Evolutionary conservation across 2,888 invertebrate species (phyloP).

Genomic region (Caenorhabditis wallacei): DNA sequence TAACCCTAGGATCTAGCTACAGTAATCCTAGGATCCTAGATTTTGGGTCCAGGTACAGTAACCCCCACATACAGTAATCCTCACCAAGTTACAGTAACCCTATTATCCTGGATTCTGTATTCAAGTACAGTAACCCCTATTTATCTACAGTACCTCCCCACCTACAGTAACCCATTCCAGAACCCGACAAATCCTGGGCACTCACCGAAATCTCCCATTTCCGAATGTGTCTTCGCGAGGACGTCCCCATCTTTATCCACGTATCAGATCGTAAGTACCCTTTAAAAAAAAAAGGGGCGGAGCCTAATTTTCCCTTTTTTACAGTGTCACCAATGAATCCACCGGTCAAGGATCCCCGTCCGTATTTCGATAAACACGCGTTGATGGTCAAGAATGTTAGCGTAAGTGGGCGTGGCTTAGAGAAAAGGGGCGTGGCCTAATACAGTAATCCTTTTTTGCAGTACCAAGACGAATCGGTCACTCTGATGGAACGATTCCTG

Average conservation of each 20-base stretch:
- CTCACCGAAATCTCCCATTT: conserved; percentile 45
- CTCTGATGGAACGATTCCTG: conserved; percentile 25
- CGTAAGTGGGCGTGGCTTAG: conserved; percentile 2
- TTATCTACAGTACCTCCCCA: neutral
- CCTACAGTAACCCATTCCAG: neutral
- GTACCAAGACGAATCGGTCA: conserved; percentile 35
- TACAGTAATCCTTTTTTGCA: conserved; percentile 12
- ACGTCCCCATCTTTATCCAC: conserved; percentile 49
- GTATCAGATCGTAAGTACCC: conserved; percentile 36
- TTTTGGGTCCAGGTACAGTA: no score
- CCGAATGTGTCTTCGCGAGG: conserved; percentile 40
- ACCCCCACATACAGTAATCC: no score
- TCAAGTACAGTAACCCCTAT: no score
- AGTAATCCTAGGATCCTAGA: no score
- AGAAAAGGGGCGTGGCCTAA: no score
- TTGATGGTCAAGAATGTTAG: conserved; percentile 24
- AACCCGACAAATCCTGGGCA: conserved; percentile 27
- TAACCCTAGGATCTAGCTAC: no score
- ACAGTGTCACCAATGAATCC: conserved; percentile 31
- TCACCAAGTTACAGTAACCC: no score
- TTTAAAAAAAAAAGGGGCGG: neutral
- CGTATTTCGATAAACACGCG: conserved; percentile 24
- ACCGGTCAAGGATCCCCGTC: conserved; percentile 12
- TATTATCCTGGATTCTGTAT: no score
- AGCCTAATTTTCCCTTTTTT: neutral